Base-by-base conservation (phyloP, 1,140 invertebrate genomes). In the Drosophila parabipectinata region DNA sequence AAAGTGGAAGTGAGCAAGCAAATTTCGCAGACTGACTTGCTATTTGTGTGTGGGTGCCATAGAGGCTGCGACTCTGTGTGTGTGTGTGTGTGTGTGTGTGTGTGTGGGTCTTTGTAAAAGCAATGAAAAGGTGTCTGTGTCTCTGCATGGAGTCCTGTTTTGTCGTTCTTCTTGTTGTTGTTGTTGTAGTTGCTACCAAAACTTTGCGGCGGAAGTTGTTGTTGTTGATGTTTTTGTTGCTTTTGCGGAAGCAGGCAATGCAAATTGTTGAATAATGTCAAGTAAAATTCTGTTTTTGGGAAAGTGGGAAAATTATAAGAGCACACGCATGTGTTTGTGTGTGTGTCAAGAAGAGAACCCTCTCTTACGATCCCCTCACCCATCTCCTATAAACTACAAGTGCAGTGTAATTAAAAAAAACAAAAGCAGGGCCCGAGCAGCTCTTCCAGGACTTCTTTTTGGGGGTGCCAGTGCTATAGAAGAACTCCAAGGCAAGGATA, bases 241-340 rank as follows among this genome's bases (percentile, higher is more conserved):
- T 61, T 55, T 51, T 77, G 63, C 82, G 81, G 82, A 84, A 87
- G 68, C 78, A 67, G 73, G 73, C 73, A 57, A 74, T 85, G 81
- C 82, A 85, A 85, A 85, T 85, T 85, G 79, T 83, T 84, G 76
- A 84, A 83, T 83, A 83, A 84, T 83, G 77, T 81, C 81, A 85
- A 69, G 77, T 53, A 64, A 85, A 84, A 84, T 85, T 77, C 81
- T 72, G 77, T 74, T 67, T 69, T 39, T 30, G 15, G 50, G 44
- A 34, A 32, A 69, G 53, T 37, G 50, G 52, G 51, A 48, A 69
- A 69, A 69, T 57, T 56, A 26, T 64, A 39, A n/a, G 32, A 44
- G 24, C 67, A 69, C 32, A 57, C 30, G 66, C 41, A 56, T 68
- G 26, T 30, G n/a, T 56, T 6, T 5, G 26, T 50, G 41, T 24